Base-by-base conservation (phyloP, 2,888 invertebrate species). In the Andrena marginata region DNA sequence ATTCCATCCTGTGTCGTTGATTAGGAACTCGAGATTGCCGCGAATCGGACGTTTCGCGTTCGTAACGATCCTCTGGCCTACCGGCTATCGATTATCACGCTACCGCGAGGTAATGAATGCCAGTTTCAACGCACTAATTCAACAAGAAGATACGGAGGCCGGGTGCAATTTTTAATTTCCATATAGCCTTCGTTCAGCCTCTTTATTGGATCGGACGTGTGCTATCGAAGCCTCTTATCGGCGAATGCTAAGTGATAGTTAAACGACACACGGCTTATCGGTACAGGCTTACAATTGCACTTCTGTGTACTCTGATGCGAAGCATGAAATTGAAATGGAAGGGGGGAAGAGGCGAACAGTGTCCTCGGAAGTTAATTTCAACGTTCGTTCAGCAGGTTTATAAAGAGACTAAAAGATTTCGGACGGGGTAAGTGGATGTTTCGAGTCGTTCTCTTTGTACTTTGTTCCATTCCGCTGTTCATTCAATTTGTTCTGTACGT, bases 401-500 rank as follows among this genome's bases (percentile, higher is more conserved):
- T 48, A 51, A 49, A 10, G 33, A 51, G 49, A 72, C 51, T 63
- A 72, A 35, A 63, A 20, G 31, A 69, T 49, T 5, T 10, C 3
- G 16, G 10, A 2, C 10, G 5, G 6, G 2, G 29, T 16, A 62
- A 60, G 20, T 62, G 51, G 26, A 51, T 64, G 48, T 48, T 56
- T 72, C 13, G 8, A 10, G n/a, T 49, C 69, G 35, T 56, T 77
- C 42, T 20, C 26, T 42, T 10, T 33, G 23, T 0, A 23, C 13
- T 51, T 54, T 56, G 16, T 42, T 42, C 4, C 56, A 56, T 35
- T 69, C 33, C 10, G 56, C 56, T 64, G 13, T 49, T 62, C 29
- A 20, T 35, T 33, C 56, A 16, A 79, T 77, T 51, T 16, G 78
- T 70, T 59, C 56, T 29, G 63, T 29, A 35, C 23, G 63, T 70